Conservation (phyloP, 2,113 vertebrate genomes). For the Centrocercus urophasianus region DNA sequence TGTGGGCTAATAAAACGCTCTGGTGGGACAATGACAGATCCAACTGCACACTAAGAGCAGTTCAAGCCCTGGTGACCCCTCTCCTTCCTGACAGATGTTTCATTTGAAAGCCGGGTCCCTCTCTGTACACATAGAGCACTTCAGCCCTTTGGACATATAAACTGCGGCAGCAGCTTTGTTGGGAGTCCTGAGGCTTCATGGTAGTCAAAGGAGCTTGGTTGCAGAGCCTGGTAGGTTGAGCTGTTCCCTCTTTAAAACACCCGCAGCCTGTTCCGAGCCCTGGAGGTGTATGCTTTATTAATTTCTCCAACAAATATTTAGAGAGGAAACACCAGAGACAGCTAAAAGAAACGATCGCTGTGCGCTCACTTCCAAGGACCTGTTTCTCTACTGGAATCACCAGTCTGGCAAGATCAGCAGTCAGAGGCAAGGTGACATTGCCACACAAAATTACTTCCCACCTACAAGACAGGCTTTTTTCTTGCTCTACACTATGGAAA, state of each 20-base stretch:
- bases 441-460: slow-evolving; percentile 42
- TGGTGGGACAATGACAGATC: neutral
- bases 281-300: neutral
- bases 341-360: neutral
- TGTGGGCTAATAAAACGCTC: neutral
- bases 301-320: slow-evolving; percentile 59
- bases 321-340: slow-evolving; percentile 14
- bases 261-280: neutral
- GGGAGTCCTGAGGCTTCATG: neutral
- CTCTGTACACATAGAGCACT: neutral
- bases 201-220: neutral
- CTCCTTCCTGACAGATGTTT: neutral
- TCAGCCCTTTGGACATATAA: slow-evolving; percentile 16
- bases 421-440: slow-evolving; percentile 23
- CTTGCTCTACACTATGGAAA: slow-evolving; percentile 11
- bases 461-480: slow-evolving; percentile 28
- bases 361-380: slow-evolving; percentile 34
- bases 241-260: slow-evolving; percentile 11
- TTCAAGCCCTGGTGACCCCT: neutral
- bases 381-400: slow-evolving; percentile 53
- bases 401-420: slow-evolving; percentile 40
- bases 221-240: neutral
- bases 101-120: neutral
- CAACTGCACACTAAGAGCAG: neutral
- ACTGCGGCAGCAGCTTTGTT: slow-evolving; percentile 23